Percentiles rank a stretch among this genome's conserved stretches.
Evolutionary conservation across 2,113 vertebrate species (phyloP).

Genomic region (Glaucomys volans): DNA sequence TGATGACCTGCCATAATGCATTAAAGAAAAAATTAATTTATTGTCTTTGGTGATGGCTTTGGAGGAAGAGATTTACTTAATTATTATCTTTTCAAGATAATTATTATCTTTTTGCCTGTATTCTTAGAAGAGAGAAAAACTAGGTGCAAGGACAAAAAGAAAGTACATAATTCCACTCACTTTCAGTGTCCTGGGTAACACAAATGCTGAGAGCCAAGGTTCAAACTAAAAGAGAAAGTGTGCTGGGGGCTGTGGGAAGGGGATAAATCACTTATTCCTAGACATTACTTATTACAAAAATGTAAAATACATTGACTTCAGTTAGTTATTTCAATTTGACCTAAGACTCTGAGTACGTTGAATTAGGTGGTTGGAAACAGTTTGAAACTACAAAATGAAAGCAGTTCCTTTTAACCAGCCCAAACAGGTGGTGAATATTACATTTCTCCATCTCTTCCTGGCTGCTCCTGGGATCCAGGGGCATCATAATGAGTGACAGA

Average conservation of each 20-base stretch:
- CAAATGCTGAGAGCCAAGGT: background rate
- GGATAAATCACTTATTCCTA: background rate
- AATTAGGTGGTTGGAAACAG: constrained; percentile 50
- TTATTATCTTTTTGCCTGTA: constrained; percentile 10
- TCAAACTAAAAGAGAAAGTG: background rate
- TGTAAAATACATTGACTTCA: background rate
- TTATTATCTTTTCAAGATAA: constrained; percentile 38
- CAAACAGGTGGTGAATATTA: constrained; percentile 71
- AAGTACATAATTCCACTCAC: background rate
- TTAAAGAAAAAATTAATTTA: constrained; percentile 28
- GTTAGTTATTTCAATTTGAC: constrained; percentile 51
- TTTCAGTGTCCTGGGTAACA: background rate
- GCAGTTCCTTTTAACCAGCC: constrained; percentile 10
- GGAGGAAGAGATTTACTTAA: background rate
- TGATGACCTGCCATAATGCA: background rate
- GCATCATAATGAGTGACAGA: constrained; percentile 63
- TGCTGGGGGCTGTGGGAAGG: rapidly evolving
- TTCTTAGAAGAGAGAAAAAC: constrained; percentile 35
- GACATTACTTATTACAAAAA: constrained; percentile 18
- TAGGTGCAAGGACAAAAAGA: background rate
- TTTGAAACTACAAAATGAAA: constrained; percentile 64
- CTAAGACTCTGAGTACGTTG: constrained; percentile 49
- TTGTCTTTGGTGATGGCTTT: constrained; percentile 22
- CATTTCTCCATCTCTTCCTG: constrained; percentile 75
- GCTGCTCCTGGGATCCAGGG: background rate